Evolutionary conservation across 2,888 invertebrate genomes (phyloP).

Genomic region (Calameuta idolon): DNA sequence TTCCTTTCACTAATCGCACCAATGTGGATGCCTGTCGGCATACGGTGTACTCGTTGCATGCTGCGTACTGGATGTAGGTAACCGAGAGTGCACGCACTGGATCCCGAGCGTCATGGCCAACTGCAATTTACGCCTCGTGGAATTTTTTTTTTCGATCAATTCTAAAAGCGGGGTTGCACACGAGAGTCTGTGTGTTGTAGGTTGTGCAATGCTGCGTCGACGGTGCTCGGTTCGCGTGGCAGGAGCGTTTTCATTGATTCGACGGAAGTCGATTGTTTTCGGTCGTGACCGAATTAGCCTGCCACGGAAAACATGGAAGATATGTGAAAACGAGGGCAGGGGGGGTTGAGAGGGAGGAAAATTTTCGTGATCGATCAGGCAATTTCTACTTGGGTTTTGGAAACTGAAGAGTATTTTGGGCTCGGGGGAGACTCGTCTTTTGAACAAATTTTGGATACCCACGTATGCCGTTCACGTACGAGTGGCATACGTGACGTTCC

Average conservation of each 20-base stretch:
- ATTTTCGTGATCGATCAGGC: neutral
- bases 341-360: neutral
- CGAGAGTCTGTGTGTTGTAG: neutral
- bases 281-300: neutral
- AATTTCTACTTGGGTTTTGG: neutral
- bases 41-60: neutral
- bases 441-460: neutral
- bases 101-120: neutral
- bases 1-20: constrained; percentile 39
- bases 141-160: neutral
- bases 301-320: neutral
- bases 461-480: neutral
- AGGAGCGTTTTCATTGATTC: neutral
- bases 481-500: neutral
- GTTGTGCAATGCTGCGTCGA: neutral
- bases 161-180: neutral
- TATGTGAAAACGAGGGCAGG: neutral
- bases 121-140: neutral
- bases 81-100: neutral
- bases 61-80: neutral
- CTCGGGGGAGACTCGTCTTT: neutral
- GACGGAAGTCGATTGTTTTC: neutral
- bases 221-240: neutral
- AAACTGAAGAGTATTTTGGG: neutral
- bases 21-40: neutral